Evolutionary conservation across 1,140 invertebrate species (phyloP), one percentile per base, ranked within the genome.

Genomic region (Saccostrea echinata): DNA sequence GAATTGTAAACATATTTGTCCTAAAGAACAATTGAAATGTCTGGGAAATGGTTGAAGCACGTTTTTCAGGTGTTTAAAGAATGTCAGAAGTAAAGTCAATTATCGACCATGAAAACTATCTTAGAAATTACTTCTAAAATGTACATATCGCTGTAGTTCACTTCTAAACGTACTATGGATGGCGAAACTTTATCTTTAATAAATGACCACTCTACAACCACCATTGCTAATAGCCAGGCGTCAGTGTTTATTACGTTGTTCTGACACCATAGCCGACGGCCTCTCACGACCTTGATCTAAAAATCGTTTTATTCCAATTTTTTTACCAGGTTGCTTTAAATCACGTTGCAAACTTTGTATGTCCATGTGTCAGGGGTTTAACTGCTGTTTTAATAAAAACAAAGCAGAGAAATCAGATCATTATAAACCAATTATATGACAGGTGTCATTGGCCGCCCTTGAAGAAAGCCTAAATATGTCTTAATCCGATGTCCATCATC

Each of bases 401-500:
- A 43, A 43, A 43, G 16, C 55, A 61, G 18, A n/a, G 18, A 61
- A 21, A 61, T n/a, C 21, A 57, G 55, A 16, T 21, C 6, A 61
- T 61, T 61, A n/a, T 61, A 21, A 61, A 61, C 18, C 18, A n/a
- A 21, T 21, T 57, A 57, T 21, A 18, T 61, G 55, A 61, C 55
- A 61, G 55, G 55, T 61, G 55, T 61, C 55, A 76, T 76, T 13
- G 16, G 27, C 30, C 68, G 68, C 27, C 68, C 68, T 76, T 76
- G 68, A 76, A n/a, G n/a, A 61, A 61, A 61, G 18, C 55, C 16
- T 21, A 33, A 76, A 27, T 76, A 30, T 27, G 27, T 30, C 27
- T 18, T 13, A 30, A 16, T 27, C 27, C 3, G 68, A 30, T 30
- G 30, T 76, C 68, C 24, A 33, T 76, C 68, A 76, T 76, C 68